Percentiles rank a stretch among this genome's conserved stretches.
Evolutionary conservation across 1,140 invertebrate species (phyloP).

Genomic region (Andricus grossulariae): DNA sequence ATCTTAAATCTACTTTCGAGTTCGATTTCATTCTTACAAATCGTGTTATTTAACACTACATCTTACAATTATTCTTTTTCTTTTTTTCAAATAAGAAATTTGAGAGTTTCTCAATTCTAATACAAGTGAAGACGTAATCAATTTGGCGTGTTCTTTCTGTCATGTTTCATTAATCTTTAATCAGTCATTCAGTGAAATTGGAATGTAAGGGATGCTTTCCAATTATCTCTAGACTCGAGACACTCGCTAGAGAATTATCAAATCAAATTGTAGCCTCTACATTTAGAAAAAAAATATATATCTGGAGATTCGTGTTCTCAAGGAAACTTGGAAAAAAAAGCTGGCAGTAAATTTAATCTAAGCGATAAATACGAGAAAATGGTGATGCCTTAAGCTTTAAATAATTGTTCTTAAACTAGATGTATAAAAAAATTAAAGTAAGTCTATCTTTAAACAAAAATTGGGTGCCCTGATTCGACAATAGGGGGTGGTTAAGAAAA

Average conservation of each 20-base stretch:
- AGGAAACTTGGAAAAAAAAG: too few species aligned
- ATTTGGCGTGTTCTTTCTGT: slow-evolving; percentile 8
- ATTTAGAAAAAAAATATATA: slow-evolving; percentile 29
- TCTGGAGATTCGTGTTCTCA: background rate
- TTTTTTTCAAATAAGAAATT: background rate
- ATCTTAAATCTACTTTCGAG: slow-evolving; percentile 33
- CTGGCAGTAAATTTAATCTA: too few species aligned
- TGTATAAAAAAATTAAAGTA: too few species aligned
- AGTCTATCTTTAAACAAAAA: too few species aligned
- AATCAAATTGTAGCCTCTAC: slow-evolving; percentile 4
- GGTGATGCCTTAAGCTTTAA: too few species aligned
- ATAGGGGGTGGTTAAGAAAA: background rate
- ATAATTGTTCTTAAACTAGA: too few species aligned
- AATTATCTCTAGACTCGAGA: slow-evolving; percentile 11
- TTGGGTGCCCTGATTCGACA: too few species aligned
- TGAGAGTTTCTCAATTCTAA: background rate
- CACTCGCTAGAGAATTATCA: slow-evolving; percentile 27
- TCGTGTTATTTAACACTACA: too few species aligned
- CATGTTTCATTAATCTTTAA: slow-evolving; percentile 1
- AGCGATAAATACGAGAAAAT: too few species aligned
- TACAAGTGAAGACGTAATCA: background rate
- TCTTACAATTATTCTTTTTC: too few species aligned
- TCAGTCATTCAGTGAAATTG: slow-evolving; percentile 16
- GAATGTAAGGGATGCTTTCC: slow-evolving; percentile 22
- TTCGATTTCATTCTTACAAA: slow-evolving; percentile 11